A percentile compares a stretch with the other conserved stretches of the same genome.
Conservation (phyloP, 2,113 vertebrate genomes). For the Rhadina sibilatrix region DNA sequence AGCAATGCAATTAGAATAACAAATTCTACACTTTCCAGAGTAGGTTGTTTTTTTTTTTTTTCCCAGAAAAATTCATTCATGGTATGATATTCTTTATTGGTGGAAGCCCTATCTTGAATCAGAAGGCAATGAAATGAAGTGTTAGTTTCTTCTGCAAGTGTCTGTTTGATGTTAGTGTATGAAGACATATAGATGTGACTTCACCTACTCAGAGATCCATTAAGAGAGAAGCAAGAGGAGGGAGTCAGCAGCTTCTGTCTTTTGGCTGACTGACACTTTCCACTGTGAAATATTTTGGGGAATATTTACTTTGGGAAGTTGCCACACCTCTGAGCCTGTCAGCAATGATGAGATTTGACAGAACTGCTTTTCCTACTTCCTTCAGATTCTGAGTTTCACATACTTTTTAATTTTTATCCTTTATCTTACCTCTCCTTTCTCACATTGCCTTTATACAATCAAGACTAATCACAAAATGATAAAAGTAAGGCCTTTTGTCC, state of each 20-base stretch:
- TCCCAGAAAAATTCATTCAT: not conserved
- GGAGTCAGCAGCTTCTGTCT: not conserved
- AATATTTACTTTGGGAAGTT: constrained; percentile 10
- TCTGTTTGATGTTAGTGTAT: not conserved
- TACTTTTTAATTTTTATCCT: not conserved
- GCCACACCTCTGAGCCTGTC: not conserved
- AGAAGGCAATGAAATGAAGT: not conserved
- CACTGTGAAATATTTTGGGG: not conserved
- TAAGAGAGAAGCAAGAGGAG: not conserved
- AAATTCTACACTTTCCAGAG: not conserved
- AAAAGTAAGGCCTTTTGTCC: not conserved
- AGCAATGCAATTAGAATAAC: not conserved
- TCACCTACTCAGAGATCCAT: not conserved
- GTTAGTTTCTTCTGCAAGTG: not conserved
- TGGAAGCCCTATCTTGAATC: not conserved
- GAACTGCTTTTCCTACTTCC: not conserved
- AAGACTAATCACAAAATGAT: not conserved
- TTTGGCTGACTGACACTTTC: not conserved
- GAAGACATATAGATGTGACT: not conserved
- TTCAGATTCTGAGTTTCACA: not conserved
- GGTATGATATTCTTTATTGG: not conserved
- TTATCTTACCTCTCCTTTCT: not conserved
- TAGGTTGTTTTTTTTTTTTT: not conserved
- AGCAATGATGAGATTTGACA: not conserved
- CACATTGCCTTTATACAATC: not conserved